Evolutionary conservation across 2,113 vertebrate species (phyloP).

Genomic region (Sakesphorus luctuosus): DNA sequence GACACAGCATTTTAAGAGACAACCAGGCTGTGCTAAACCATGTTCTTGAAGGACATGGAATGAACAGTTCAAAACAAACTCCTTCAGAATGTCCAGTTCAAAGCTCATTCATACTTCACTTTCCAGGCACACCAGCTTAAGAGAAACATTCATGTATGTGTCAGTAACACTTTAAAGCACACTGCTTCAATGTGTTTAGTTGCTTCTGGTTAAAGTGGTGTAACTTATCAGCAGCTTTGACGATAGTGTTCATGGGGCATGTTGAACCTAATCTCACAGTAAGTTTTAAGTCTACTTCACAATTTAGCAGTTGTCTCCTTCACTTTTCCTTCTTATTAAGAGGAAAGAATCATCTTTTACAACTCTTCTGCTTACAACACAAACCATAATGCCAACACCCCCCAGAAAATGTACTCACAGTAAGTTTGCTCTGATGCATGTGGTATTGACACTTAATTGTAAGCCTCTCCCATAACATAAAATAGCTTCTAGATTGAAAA

Average conservation of each 20-base stretch:
- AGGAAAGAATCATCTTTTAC: background rate
- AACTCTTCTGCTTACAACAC: background rate
- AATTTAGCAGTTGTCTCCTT: constrained; percentile 29
- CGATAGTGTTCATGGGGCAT: constrained; percentile 6
- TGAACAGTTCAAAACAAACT: background rate
- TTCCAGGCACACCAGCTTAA: background rate
- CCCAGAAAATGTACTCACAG: background rate
- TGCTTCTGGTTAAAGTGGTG: background rate
- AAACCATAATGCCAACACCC: background rate
- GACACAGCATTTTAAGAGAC: background rate
- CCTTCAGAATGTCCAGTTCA: background rate
- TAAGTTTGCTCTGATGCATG: background rate
- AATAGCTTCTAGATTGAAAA: constrained; percentile 52
- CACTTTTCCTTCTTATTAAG: background rate
- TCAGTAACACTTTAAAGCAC: background rate
- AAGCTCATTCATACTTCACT: background rate
- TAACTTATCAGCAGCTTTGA: constrained; percentile 45
- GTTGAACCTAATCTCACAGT: background rate
- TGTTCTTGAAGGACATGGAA: constrained; percentile 22
- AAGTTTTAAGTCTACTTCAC: constrained; percentile 45
- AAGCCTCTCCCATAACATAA: constrained; percentile 46
- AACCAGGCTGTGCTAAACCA: constrained; percentile 21
- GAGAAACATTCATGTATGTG: background rate
- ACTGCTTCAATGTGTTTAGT: background rate
- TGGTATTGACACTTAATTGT: constrained; percentile 21